Evolutionary conservation across 2,113 vertebrate species (phyloP).

Genomic region (Galbula dea): DNA sequence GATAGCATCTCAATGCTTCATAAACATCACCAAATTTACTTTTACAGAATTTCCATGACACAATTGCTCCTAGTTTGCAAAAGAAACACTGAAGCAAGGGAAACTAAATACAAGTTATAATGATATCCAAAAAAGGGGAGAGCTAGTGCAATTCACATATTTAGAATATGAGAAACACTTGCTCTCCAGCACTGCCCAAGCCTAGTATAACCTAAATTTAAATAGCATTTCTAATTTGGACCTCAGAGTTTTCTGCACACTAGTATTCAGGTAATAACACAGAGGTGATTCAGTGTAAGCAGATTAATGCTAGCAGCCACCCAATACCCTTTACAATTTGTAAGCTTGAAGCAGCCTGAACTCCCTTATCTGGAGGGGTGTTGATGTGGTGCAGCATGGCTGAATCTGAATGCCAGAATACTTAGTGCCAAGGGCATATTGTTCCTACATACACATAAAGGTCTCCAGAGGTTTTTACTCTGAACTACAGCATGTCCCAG

Average conservation of each 20-base stretch:
- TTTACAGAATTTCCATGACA: neutral
- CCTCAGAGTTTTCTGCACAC: neutral
- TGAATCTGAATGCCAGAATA: neutral
- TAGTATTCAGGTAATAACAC: neutral
- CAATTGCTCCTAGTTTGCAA: neutral
- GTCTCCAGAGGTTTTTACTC: neutral
- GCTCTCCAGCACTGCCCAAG: neutral
- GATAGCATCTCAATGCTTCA: neutral
- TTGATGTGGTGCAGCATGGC: accelerated
- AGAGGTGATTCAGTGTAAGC: neutral
- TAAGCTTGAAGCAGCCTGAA: neutral
- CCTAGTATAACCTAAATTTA: neutral
- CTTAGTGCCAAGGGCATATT: neutral
- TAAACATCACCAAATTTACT: neutral
- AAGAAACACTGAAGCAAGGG: neutral
- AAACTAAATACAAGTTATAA: neutral
- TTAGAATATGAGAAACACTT: neutral
- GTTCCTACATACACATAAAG: neutral
- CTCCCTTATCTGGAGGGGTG: too few species aligned
- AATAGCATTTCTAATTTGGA: neutral
- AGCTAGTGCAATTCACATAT: neutral
- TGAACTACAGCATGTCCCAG: neutral
- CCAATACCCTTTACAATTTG: neutral
- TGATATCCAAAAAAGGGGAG: neutral
- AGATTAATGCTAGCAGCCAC: neutral